A percentile compares a stretch with the other conserved stretches of the same genome.
Conservation (phyloP, 2,113 vertebrate genomes). For the Syrmaticus mikado region DNA sequence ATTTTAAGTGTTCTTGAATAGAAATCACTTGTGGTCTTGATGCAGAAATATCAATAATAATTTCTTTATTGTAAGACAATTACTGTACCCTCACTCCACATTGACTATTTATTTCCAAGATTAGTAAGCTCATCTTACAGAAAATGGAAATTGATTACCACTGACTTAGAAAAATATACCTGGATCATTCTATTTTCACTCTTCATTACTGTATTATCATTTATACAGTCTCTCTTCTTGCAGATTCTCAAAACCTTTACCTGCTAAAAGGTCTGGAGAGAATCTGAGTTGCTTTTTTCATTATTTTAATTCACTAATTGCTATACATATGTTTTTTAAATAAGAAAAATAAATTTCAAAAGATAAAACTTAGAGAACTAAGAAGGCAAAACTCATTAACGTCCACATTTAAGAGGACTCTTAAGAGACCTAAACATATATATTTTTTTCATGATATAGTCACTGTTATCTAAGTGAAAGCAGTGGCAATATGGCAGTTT, state of each 20-base stretch:
- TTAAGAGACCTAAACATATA: not conserved
- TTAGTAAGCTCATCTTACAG: not conserved
- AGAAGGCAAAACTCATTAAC: not conserved
- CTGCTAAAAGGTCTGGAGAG: not conserved
- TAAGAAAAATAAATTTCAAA: not conserved
- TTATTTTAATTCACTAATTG: not conserved
- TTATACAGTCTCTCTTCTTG: not conserved
- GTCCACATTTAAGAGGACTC: accelerated
- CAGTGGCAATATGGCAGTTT: not conserved
- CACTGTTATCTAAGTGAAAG: not conserved
- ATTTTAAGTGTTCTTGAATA: not conserved
- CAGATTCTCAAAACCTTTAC: not conserved
- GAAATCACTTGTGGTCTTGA: not conserved
- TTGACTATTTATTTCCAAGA: not conserved
- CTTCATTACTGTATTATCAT: not conserved
- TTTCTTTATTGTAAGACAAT: not conserved
- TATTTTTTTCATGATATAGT: not conserved
- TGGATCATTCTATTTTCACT: not conserved
- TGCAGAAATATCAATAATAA: not conserved
- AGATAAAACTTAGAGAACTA: not conserved
- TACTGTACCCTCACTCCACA: not conserved
- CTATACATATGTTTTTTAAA: not conserved
- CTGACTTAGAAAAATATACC: not conserved
- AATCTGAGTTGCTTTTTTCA: not conserved
- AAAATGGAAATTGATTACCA: not conserved